Evolutionary conservation across 2,797 vertebrate genomes (phyloP), one percentile per base, ranked within the genome.

Genomic region (Crypturellus tataupa): DNA sequence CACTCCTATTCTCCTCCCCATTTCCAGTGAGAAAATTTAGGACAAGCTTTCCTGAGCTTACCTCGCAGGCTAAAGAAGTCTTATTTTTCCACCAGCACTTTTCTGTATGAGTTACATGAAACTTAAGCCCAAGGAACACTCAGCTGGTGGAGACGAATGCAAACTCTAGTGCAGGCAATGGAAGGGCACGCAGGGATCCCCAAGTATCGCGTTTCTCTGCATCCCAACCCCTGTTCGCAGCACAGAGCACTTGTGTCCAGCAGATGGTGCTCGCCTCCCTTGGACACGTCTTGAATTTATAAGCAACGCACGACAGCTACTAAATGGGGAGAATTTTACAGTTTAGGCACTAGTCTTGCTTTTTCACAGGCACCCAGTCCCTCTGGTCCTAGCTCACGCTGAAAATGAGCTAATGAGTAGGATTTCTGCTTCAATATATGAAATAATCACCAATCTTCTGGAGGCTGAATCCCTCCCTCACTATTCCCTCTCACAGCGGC

Each of bases 181-280:
- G 46, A 73, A 37, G 27, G 33, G 33, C 60, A 46, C 8, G 31
- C 23, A 47, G 69, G 47, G 56, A 56, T 39, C 25, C 29, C 20
- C 0, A 39, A 31, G 46, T 5, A 49, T 9, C 13, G 3, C 46
- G 51, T 5, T 16, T 35, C 62, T 69, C 23, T 39, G 19, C 33
- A 55, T 4, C 11, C 29, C 69, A 77, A 3, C 23, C 85, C 77
- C 0, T 2, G 27, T 53, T 1, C 58, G 37, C 33, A 63, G 73
- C 42, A 44, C 12, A 14, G 23, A 51, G 44, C 42, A 31, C 67
- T 72, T 51, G 19, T 47, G 85, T 42, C 94, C 96, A 94, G 90
- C 80, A 96, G 96, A 83, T 96, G 96, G 94, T 63, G 91, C 95
- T 49, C 69, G 17, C 37, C 56, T 17, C 53, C 56, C 47, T 83